These are phyloP conservation scores for Trachurus trachurus DNA, from an alignment of 2,797 vertebrate genomes.

Conservation along the genomic window DNA sequence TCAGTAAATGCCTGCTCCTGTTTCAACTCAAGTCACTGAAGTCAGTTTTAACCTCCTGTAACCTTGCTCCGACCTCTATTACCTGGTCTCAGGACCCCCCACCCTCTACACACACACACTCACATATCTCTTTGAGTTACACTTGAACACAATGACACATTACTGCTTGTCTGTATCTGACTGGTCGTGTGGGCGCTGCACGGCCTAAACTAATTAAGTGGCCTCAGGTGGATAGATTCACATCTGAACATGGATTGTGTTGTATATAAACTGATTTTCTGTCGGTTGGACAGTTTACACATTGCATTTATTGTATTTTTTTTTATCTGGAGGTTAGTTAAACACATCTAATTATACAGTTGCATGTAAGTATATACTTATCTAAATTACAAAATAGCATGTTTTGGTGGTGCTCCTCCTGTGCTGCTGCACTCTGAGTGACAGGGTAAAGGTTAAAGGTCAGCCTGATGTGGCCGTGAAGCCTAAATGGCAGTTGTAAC, in stretches of 20 bases:
- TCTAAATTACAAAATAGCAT: background rate
- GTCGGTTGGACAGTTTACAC: background rate
- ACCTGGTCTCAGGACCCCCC: background rate
- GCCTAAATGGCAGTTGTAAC: conserved; percentile 7
- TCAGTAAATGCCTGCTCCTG: background rate
- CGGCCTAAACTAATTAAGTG: conserved; percentile 10
- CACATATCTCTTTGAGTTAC: background rate
- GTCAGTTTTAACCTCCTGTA: background rate
- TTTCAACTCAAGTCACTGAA: background rate
- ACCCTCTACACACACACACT: too few relatives aligned
- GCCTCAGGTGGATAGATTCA: conserved; percentile 2
- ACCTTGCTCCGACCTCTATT: background rate
- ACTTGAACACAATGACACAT: conserved; percentile 2
- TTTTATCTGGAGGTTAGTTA: conserved; percentile 9
- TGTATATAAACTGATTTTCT: conserved; percentile 16
- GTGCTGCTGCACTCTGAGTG: conserved; percentile 13
- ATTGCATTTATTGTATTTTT: conserved; percentile 13
- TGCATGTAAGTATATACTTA: conserved; percentile 14
- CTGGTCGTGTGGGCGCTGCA: conserved; percentile 17
- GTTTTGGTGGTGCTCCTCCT: conserved; percentile 46
- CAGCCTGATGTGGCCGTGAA: conserved; percentile 8
- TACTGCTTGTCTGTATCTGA: background rate
- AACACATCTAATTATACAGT: background rate
- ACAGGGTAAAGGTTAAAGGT: conserved; percentile 8
- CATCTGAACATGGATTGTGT: background rate